A percentile compares a stretch with the other conserved stretches of the same genome.
Evolutionary conservation across 2,888 invertebrate genomes (phyloP).

Genomic region (Ditylenchus weischeri): DNA sequence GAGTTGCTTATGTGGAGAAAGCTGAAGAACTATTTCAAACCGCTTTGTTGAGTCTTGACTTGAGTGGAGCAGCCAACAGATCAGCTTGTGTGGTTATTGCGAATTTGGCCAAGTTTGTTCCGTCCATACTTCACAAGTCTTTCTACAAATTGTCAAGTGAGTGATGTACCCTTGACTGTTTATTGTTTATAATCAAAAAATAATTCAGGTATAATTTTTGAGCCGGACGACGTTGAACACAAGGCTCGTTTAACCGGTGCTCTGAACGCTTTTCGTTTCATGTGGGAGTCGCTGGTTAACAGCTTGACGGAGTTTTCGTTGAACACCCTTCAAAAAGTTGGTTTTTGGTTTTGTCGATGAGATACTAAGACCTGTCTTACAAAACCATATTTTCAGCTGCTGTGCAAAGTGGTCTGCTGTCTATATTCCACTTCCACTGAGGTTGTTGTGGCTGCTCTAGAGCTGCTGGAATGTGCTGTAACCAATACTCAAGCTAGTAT

Average conservation of each 20-base stretch:
- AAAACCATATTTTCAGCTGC: slow-evolving; percentile 15
- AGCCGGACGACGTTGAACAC: slow-evolving; percentile 25
- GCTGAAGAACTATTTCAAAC: slow-evolving; percentile 25
- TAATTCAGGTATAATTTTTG: slow-evolving; percentile 19
- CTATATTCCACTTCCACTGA: slow-evolving; percentile 26
- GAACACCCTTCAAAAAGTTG: slow-evolving; percentile 17
- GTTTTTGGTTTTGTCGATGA: slow-evolving; percentile 1
- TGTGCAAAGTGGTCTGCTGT: slow-evolving; percentile 27
- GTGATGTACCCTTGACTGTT: not conserved
- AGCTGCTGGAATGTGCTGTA: slow-evolving; percentile 27
- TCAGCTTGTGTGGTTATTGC: slow-evolving; percentile 30
- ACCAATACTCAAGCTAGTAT: not conserved
- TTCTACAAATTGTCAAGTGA: slow-evolving; percentile 24
- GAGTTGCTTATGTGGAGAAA: slow-evolving; percentile 10
- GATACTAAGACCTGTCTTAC: not conserved
- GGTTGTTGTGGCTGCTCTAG: slow-evolving; percentile 24
- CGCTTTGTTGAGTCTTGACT: slow-evolving; percentile 25
- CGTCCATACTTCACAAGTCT: slow-evolving; percentile 29
- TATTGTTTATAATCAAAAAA: not conserved
- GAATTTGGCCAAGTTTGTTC: slow-evolving; percentile 23
- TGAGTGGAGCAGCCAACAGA: slow-evolving; percentile 25
- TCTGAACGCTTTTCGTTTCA: slow-evolving; percentile 24
- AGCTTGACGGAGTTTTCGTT: slow-evolving; percentile 16
- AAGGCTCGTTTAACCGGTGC: slow-evolving; percentile 27
- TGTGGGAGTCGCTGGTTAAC: slow-evolving; percentile 23